Evolutionary conservation across 2,888 invertebrate genomes (phyloP).

Genomic region (Trachelus troglodyta): DNA sequence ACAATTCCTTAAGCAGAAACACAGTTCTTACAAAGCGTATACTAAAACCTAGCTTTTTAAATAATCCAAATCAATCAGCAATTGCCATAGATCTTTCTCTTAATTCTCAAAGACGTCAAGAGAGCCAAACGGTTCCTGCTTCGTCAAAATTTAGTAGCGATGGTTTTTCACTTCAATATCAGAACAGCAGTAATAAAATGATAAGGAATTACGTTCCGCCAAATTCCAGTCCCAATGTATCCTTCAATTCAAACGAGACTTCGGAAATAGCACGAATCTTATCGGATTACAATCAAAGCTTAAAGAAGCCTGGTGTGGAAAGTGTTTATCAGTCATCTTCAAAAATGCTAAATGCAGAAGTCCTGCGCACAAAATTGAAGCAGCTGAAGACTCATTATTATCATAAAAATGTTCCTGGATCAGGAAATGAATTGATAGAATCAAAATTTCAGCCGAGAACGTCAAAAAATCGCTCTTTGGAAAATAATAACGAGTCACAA

Average conservation of each 20-base stretch:
- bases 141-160: neutral
- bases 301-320: slow-evolving; percentile 14
- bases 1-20: neutral
- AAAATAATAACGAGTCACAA: neutral
- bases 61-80: neutral
- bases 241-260: slow-evolving; percentile 32
- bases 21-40: neutral
- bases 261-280: slow-evolving; percentile 49
- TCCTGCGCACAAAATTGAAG: neutral
- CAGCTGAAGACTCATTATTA: neutral
- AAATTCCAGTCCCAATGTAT: neutral
- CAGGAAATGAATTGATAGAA: neutral
- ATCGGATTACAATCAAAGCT: slow-evolving; percentile 45
- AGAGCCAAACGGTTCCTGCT: neutral
- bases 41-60: neutral
- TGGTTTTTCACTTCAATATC: neutral
- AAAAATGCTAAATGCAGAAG: slow-evolving; percentile 15
- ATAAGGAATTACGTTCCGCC: neutral
- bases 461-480: neutral
- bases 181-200: neutral
- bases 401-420: neutral
- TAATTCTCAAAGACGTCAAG: neutral
- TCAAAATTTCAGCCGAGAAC: neutral
- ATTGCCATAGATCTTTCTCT: neutral
- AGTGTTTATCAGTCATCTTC: slow-evolving; percentile 8